These are phyloP conservation scores for Mythimna lalbum DNA, from an alignment of 2,888 invertebrate genomes.

Conservation along the genomic window DNA sequence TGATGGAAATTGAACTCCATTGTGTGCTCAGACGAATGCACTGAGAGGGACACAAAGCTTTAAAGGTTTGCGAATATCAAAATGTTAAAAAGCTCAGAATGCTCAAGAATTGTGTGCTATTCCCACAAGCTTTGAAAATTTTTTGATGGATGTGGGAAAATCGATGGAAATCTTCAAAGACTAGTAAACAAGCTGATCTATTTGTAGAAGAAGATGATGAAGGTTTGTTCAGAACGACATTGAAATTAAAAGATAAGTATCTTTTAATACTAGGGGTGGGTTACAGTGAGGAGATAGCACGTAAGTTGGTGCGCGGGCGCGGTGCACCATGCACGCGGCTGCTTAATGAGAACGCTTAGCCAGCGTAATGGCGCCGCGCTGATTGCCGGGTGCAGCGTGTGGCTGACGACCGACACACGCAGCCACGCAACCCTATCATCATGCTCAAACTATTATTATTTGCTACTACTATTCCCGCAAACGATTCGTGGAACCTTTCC, in stretches of 20 bases:
- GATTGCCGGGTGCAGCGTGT: constrained; percentile 78
- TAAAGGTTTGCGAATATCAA: constrained; percentile 40
- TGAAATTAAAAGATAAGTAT: constrained; percentile 78
- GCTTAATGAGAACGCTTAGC: constrained; percentile 84
- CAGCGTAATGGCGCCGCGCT: constrained; percentile 78
- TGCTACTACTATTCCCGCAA: constrained; percentile 70
- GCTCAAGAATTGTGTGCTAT: neutral
- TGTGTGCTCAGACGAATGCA: constrained; percentile 71
- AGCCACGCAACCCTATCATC: constrained; percentile 74
- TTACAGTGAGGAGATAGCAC: constrained; percentile 57
- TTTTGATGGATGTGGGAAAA: constrained; percentile 7
- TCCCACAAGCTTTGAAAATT: neutral
- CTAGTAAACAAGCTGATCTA: constrained; percentile 10
- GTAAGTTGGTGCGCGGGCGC: constrained; percentile 49
- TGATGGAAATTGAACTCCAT: constrained; percentile 77
- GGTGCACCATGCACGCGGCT: constrained; percentile 73
- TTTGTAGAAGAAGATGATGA: constrained; percentile 30
- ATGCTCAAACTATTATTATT: constrained; percentile 74
- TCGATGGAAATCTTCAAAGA: constrained; percentile 2
- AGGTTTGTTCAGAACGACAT: constrained; percentile 61
- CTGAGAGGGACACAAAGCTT: constrained; percentile 65
- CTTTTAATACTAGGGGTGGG: constrained; percentile 72
- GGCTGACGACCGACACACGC: constrained; percentile 73
- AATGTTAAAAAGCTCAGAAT: neutral
- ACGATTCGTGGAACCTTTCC: constrained; percentile 68